Base-by-base conservation (phyloP, 2,888 invertebrate species). In the Barypeithes pellucidus region DNA sequence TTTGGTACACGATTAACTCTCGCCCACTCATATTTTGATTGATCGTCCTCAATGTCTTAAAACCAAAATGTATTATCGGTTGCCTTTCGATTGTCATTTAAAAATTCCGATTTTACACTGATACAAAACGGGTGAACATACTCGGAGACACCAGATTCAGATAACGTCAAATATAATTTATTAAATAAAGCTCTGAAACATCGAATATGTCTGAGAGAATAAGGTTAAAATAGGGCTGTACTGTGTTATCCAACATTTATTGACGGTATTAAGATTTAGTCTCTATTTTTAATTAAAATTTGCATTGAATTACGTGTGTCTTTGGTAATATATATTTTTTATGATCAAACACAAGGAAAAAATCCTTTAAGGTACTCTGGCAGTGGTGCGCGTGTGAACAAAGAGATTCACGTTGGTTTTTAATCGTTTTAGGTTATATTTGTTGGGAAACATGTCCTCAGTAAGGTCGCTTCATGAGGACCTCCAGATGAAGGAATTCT, bases 41-140 rank as follows among this genome's bases (percentile, higher is more conserved):
- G 74, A 74, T 74, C 52, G 45, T 52, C 62, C n/a, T 29, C 33
- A 18, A 0, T 36, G 29, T 57, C 54, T 57, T 57, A 57, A 57
- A 57, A 11, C 62, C 66, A 29, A 66, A 69, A 68, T 66, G 66
- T 60, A 70, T 70, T 69, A 66, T 60, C 66, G 57, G 65, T 57
- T 43, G 29, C 29, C 63, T 43, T 41, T 62, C 39, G 52, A 59
- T 69, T 45, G 59, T 60, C 50, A 60, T 16, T 65, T 39, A 67
- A 70, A 74, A 74, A 70, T 67, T 70, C 43, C 54, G 70, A 74
- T 74, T 70, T 74, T 70, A 74, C 74, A 74, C 74, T 66, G 74
- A 74, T 74, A 74, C 74, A 62, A 70, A 74, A 70, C 67, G 69
- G 73, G 70, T 74, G 74, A 70, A 70, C 74, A 74, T 74, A 67